Evolutionary conservation across 2,888 invertebrate genomes (phyloP), one percentile per base, ranked within the genome.

Genomic region (Trachelus troglodyta): DNA sequence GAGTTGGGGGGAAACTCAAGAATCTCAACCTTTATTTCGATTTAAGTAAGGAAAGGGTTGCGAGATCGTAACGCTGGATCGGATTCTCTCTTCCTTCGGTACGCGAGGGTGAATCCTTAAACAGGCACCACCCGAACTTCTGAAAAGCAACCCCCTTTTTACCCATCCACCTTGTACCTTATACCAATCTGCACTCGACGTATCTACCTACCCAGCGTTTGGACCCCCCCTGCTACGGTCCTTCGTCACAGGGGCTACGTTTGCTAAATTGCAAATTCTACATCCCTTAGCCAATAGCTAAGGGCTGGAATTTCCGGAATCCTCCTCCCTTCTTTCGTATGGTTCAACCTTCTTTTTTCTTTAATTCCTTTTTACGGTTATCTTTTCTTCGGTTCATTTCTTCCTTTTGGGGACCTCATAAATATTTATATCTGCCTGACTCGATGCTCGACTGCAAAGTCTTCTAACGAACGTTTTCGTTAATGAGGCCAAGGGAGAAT

Each of bases 11-110:
- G 82, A 82, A 81, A 75, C 81, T 85, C 84, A 85, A 87, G 88
- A 88, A 88, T 87, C 88, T 88, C 89, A 86, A 90, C 87, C 89
- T 90, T 90, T 90, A 88, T 89, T 90, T 86, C 87, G 85, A 85
- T 86, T 87, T 85, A 84, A 88, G 89, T 87, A 87, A 87, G 87
- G 87, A 90, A 91, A 89, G 90, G 90, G 89, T 90, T 90, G 87
- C 83, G 71, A 33, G 71, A 71, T 71, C 11, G 31, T 31, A 71
- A 71, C 33, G 71, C 15, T 30, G 15, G 71, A 71, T 71, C 71
- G 71, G 71, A 31, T 33, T 31, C 31, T 33, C 30, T 71, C 71
- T 33, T 33, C 30, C 31, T 71, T 31, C 71, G 71, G 30, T 33
- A 33, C 71, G 71, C 71, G 71, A 71, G 71, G 71, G 71, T 71